Evolutionary conservation across 1,140 invertebrate genomes (phyloP).

Genomic region (Drosophila suzukii): DNA sequence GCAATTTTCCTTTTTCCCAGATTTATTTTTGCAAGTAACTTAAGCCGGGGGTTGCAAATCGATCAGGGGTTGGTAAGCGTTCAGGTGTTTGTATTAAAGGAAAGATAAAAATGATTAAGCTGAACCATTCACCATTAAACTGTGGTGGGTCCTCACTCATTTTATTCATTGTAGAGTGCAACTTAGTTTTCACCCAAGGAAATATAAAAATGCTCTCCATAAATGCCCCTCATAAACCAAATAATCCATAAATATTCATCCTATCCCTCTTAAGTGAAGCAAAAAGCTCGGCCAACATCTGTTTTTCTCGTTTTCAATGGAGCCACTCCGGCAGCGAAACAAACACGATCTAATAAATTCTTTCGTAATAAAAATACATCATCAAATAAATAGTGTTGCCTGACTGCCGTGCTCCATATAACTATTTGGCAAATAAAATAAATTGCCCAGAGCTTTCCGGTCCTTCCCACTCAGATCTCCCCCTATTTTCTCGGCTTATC

Average conservation of each 20-base stretch:
- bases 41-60: neutral
- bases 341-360: slow-evolving; percentile 69
- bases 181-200: no score
- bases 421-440: slow-evolving; percentile 76
- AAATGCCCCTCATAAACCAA: slow-evolving; percentile 12
- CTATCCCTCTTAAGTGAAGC: slow-evolving; percentile 38
- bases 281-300: slow-evolving; percentile 52
- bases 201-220: slow-evolving; percentile 7
- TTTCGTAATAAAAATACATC: slow-evolving; percentile 77
- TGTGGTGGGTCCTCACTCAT: no score
- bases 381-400: slow-evolving; percentile 74
- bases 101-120: neutral
- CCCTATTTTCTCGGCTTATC: slow-evolving; percentile 54
- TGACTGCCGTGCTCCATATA: slow-evolving; percentile 64
- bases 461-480: neutral
- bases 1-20: slow-evolving; percentile 34
- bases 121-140: no score
- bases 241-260: slow-evolving; percentile 32
- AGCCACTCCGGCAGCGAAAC: slow-evolving; percentile 22
- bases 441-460: slow-evolving; percentile 65
- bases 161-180: no score
- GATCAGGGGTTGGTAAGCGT: neutral
- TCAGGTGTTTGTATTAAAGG: neutral
- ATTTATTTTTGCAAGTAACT: slow-evolving; percentile 11
- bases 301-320: slow-evolving; percentile 54